Evolutionary conservation across 2,797 vertebrate genomes (phyloP).

Genomic region (Bothrops alternatus): DNA sequence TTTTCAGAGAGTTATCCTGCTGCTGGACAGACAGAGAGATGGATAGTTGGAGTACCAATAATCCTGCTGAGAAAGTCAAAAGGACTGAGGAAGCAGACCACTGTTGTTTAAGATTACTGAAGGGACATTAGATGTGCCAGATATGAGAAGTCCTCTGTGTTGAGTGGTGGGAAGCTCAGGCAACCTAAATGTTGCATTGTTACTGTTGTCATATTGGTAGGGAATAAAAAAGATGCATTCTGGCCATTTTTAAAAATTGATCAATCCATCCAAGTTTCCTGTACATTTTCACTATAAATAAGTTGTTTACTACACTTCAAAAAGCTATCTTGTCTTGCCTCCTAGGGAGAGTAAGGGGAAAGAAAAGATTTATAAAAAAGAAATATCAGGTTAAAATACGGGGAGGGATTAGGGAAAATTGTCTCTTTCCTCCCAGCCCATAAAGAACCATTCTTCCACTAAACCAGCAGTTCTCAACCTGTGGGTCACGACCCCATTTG

Average conservation of each 20-base stretch:
- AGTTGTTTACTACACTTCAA: background rate
- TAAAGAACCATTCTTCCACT: background rate
- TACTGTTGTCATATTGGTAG: background rate
- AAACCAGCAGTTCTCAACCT: background rate
- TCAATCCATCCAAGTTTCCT: no score
- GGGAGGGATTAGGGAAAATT: background rate
- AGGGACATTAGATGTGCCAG: background rate
- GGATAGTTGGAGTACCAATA: background rate
- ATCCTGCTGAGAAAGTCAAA: background rate
- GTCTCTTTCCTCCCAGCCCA: background rate
- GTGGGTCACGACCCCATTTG: no score
- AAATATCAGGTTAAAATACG: background rate
- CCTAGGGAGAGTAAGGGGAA: background rate
- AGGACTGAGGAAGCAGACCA: background rate
- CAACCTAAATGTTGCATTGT: background rate
- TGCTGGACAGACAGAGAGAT: background rate
- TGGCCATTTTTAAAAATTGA: background rate
- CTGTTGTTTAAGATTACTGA: background rate
- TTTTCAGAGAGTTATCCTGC: background rate
- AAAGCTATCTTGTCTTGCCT: background rate
- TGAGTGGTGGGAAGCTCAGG: background rate
- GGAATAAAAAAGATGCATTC: background rate
- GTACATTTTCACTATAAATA: background rate
- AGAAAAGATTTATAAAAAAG: background rate
- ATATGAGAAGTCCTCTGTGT: background rate